A percentile compares a stretch with the other conserved stretches of the same genome.
Evolutionary conservation across 1,140 invertebrate genomes (phyloP).

Genomic region (Hormaphis cornu): DNA sequence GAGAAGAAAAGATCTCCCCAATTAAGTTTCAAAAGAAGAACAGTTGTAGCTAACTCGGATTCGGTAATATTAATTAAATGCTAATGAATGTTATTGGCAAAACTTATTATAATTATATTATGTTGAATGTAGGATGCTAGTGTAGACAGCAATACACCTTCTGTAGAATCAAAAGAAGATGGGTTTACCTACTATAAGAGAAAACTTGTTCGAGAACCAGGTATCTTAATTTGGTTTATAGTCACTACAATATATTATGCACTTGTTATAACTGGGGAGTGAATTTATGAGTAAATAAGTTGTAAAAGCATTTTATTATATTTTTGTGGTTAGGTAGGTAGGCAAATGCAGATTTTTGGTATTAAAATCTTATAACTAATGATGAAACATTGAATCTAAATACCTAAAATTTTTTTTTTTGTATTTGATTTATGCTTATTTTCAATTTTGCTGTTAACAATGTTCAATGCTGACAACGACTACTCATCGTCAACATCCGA

Average conservation of each 20-base stretch:
- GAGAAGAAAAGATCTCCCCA: constrained; percentile 38
- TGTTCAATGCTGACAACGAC: no score
- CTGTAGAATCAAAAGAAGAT: constrained; percentile 41
- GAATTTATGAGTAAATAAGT: no score
- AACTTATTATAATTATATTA: not conserved
- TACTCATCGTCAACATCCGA: no score
- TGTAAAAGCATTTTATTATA: no score
- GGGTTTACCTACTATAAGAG: constrained; percentile 19
- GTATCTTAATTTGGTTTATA: not conserved
- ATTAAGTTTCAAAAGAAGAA: constrained; percentile 36
- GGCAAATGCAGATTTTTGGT: no score
- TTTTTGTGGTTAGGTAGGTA: no score
- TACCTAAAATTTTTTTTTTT: no score
- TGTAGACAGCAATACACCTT: constrained; percentile 43
- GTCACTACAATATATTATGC: not conserved
- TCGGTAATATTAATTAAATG: constrained; percentile 34
- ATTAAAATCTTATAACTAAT: no score
- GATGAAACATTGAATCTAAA: no score
- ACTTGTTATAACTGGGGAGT: no score
- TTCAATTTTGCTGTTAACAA: no score
- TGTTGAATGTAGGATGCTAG: constrained; percentile 40
- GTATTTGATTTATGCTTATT: no score
- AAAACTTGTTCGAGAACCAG: constrained; percentile 14
- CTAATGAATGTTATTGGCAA: not conserved
- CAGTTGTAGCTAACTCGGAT: constrained; percentile 37